Evolutionary conservation across 1,140 invertebrate species (phyloP).

Genomic region (Stegodyphus mimosarum): DNA sequence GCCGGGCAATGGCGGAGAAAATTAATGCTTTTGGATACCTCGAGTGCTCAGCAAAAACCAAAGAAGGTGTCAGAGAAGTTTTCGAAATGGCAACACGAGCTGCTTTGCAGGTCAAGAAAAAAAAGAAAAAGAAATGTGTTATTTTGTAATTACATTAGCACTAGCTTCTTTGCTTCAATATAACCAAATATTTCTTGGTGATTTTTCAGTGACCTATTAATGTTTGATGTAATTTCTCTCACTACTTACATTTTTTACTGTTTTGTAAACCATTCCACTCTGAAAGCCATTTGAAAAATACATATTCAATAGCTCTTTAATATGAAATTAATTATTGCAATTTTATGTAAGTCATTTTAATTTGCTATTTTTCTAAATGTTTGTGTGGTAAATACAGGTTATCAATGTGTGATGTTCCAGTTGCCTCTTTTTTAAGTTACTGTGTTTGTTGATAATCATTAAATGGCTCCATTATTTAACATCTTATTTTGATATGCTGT

Average conservation of each 20-base stretch:
- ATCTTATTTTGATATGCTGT: not conserved
- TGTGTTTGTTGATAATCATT: not conserved
- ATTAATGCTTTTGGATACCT: constrained; percentile 72
- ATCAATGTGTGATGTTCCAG: not conserved
- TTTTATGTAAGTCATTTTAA: not conserved
- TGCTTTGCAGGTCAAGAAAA: constrained; percentile 69
- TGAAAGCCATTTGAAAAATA: not conserved
- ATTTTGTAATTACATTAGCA: not conserved
- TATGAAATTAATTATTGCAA: not conserved
- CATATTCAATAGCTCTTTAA: not conserved
- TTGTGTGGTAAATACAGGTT: not conserved
- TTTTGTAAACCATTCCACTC: constrained; percentile 16
- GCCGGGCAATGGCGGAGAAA: constrained; percentile 71
- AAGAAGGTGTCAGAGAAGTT: constrained; percentile 72
- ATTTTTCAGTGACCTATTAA: constrained; percentile 17
- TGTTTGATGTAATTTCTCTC: constrained; percentile 14
- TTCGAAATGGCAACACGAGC: constrained; percentile 74
- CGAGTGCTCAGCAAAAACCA: constrained; percentile 74
- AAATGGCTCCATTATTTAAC: not conserved
- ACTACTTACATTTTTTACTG: constrained; percentile 14
- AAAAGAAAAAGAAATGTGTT: constrained; percentile 65
- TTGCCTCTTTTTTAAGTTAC: not conserved
- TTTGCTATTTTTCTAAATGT: not conserved
- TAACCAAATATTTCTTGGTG: constrained; percentile 13
- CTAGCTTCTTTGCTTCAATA: constrained; percentile 14